Evolutionary conservation across 1,140 invertebrate genomes (phyloP), one percentile per base, ranked within the genome.

Genomic region (Steinernema feltiae): DNA sequence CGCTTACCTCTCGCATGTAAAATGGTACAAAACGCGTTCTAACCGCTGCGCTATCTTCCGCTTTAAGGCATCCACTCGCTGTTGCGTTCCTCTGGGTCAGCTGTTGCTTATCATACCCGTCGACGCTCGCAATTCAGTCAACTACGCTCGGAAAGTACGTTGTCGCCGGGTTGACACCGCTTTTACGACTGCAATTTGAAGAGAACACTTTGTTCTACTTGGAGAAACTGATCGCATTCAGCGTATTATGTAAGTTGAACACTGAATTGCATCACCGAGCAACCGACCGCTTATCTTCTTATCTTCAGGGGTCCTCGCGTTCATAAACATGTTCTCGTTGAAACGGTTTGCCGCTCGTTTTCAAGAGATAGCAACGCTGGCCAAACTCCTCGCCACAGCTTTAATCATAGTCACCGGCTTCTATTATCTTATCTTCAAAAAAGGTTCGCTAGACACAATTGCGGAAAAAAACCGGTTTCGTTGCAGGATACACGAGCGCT

Each of bases 81-180:
- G 69, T 78, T 2, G 77, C 82, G 3, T 86, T 85, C 70, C 71
- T 86, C 18, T 86, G 77, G 70, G 81, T 85, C 17, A 76, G 80
- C 32, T 75, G 63, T 32, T 72, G 71, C 72, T 75, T 84, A 48
- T 82, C 80, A 15, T 84, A 83, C 70, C 84, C 83, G 27, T 48
- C 79, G 12, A 83, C 81, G 24, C 71, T 84, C 46, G 83, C 83
- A 12, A 85, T 84, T 53, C 84, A 83, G 48, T 32, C 30, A 32
- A 71, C 81, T 0, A 80, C 84, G 0, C 79, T 84, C 63, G 84
- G 83, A n/a, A 80, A 83, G 46, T 84, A 84, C 74, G 32, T 85
- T 24, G 73, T 83, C 24, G 15, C 53, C 24, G 53, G 53, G 15
- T 27, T 63, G 53, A 63, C 53, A 3, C 53, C 53, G 2, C 53